Evolutionary conservation across 2,113 vertebrate species (phyloP), one percentile per base, ranked within the genome.

Genomic region (Falco punctatus): DNA sequence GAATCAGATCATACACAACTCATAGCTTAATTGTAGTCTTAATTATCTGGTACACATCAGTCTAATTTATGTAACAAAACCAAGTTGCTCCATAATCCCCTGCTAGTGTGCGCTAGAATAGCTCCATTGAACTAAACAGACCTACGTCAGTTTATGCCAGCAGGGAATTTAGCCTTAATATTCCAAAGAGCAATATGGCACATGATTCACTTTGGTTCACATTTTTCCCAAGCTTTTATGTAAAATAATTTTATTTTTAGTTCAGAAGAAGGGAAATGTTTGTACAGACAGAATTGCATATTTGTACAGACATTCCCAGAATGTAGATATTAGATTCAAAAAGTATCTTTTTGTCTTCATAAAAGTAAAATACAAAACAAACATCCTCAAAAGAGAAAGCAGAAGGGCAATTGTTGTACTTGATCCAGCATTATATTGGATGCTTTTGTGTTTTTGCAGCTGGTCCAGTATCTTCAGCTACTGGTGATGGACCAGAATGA

Each of bases 171-270:
- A 96, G 26, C 74, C 57, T 88, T 64, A 87, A 88, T 93, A 72
- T 92, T 90, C 52, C 65, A 77, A 79, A 85, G 86, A 94, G 51
- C 57, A 92, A 48, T 58, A 73, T 52, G 73, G 86, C 83, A 94
- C 44, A 44, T 85, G 62, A 91, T 92, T 94, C 88, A 62, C 84
- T 94, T 91, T 82, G 70, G 22, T 95, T 94, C 81, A 94, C 73
- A 80, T 97, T 96, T 96, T 97, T 95, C 96, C 96, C 95, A 97
- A 94, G 95, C 66, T 95, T 90, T 81, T 92, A 62, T 95, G 91
- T 89, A 92, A 95, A 96, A 92, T 86, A 77, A 81, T 82, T 92
- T 72, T 97, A 96, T 97, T 97, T 96, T 96, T 97, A 97, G 94
- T 82, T 91, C 89, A 87, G 77, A 81, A 80, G 62, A 96, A 89